phyloP scores from a whole-genome alignment of 1,140 invertebrate species.

The Drosophila repletoides region DNA sequence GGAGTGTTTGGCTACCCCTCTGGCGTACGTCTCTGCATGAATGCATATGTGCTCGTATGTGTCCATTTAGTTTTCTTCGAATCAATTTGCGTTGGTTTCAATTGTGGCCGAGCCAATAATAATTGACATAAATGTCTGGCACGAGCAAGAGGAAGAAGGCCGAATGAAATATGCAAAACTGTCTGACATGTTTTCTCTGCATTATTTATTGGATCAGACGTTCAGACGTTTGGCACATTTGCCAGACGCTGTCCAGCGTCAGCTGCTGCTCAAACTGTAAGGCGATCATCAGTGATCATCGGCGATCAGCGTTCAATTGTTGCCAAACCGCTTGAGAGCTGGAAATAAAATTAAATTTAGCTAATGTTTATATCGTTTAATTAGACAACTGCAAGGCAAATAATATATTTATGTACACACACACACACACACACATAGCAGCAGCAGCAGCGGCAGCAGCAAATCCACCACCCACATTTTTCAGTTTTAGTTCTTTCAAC shows the following conservation, averaged over 20 bases:
- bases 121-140: slow-evolving; percentile 71
- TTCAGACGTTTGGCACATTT: neutral
- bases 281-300: slow-evolving; percentile 1
- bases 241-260: slow-evolving; percentile 8
- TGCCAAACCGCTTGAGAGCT: slow-evolving; percentile 48
- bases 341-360: slow-evolving; percentile 74
- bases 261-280: slow-evolving; percentile 18
- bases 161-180: slow-evolving; percentile 45
- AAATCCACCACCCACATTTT: slow-evolving; percentile 16
- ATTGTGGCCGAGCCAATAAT: slow-evolving; percentile 74
- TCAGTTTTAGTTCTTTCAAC: slow-evolving; percentile 48
- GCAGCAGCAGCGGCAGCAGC: slow-evolving; percentile 18
- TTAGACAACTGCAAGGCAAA: slow-evolving; percentile 76
- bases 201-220: slow-evolving; percentile 44
- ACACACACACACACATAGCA: slow-evolving; percentile 3
- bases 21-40: too few relatives aligned
- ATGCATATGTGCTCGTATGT: neutral
- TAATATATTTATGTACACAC: slow-evolving; percentile 74
- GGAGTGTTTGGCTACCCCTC: too few relatives aligned
- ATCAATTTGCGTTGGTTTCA: slow-evolving; percentile 76
- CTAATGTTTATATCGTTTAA: slow-evolving; percentile 76
- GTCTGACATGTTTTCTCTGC: slow-evolving; percentile 42
- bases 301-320: neutral
- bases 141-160: slow-evolving; percentile 30
- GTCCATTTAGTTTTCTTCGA: slow-evolving; percentile 64